Evolutionary conservation across 2,888 invertebrate species (phyloP).

Genomic region (Sminthurinus aureus): DNA sequence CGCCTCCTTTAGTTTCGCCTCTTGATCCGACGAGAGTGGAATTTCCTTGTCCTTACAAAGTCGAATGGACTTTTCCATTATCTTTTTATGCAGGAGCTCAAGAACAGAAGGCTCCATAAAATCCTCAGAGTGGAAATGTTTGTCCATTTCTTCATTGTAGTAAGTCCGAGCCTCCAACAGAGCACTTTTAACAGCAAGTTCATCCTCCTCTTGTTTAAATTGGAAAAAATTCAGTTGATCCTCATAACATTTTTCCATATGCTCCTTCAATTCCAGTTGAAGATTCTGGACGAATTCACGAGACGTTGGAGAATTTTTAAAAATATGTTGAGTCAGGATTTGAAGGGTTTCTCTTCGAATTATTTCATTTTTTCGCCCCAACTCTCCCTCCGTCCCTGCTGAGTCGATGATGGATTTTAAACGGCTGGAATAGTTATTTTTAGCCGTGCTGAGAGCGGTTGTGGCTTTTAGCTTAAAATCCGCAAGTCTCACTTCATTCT

Average conservation of each 20-base stretch:
- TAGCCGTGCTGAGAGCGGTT: not conserved
- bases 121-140: not conserved
- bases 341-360: not conserved
- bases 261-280: not conserved
- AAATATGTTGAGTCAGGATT: not conserved
- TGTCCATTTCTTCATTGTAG: conserved; percentile 34
- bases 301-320: too few relatives aligned
- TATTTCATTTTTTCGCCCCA: not conserved
- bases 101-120: conserved; percentile 17
- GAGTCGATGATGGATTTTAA: not conserved
- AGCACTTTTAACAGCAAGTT: not conserved
- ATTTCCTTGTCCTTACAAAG: not conserved
- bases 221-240: not conserved
- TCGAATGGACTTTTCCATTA: not conserved
- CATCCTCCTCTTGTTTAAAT: not conserved
- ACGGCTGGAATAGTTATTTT: not conserved
- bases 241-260: conserved; percentile 1
- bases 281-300: too few relatives aligned
- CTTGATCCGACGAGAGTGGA: conserved; percentile 12
- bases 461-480: not conserved
- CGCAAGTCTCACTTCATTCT: not conserved
- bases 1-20: conserved; percentile 13
- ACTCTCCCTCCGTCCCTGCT: not conserved
- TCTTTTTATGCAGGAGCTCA: not conserved
- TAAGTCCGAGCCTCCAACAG: not conserved